A percentile compares a stretch with the other conserved stretches of the same genome.
Conservation (phyloP, 1,140 invertebrate species). For the Lutraria rhynchaena region DNA sequence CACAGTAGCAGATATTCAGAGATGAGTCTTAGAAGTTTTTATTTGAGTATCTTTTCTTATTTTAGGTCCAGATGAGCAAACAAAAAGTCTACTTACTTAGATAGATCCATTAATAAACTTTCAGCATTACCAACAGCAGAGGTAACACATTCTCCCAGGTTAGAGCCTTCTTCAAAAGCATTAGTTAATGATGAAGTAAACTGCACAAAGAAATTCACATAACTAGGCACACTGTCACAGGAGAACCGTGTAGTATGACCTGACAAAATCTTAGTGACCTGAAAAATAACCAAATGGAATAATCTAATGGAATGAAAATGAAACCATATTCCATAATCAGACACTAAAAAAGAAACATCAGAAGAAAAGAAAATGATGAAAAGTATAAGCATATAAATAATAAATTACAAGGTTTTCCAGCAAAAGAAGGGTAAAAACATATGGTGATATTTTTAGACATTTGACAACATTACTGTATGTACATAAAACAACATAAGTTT, state of each 20-base stretch:
- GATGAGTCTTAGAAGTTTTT: too few species aligned
- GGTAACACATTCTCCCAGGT: conserved; percentile 14
- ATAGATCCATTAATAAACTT: conserved; percentile 1
- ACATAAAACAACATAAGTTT: too few species aligned
- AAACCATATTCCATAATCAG: not conserved
- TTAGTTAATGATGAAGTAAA: not conserved
- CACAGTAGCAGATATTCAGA: too few species aligned
- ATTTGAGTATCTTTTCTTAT: too few species aligned
- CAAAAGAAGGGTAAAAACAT: too few species aligned
- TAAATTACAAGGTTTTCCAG: too few species aligned
- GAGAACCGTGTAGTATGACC: conserved; percentile 1
- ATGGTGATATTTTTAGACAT: too few species aligned
- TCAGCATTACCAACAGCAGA: not conserved
- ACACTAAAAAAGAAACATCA: not conserved
- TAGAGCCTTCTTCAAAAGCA: conserved; percentile 3
- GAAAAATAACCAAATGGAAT: not conserved
- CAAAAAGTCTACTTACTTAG: conserved; percentile 25
- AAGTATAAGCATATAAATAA: too few species aligned
- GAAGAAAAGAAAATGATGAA: too few species aligned
- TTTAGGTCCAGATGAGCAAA: too few species aligned
- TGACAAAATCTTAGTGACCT: conserved; percentile 11
- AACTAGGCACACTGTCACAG: not conserved
- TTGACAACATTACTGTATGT: too few species aligned
- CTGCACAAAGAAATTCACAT: not conserved
- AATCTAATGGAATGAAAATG: not conserved